Conservation (phyloP, 2,888 invertebrate genomes). For the Amaurobius ferox region DNA sequence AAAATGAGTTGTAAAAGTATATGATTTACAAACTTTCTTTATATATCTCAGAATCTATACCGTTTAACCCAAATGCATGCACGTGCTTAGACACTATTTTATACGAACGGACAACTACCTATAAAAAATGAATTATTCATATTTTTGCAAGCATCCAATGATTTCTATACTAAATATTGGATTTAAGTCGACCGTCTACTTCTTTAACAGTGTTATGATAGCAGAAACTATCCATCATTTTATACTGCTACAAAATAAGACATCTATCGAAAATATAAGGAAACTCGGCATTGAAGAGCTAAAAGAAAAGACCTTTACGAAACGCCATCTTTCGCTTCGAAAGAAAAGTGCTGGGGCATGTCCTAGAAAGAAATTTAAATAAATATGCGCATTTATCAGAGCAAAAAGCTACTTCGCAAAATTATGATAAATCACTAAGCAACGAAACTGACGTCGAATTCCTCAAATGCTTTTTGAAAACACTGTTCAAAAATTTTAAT, state of each 20-base stretch:
- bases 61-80: too few relatives aligned
- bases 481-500: constrained; percentile 50
- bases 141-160: too few relatives aligned
- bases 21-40: too few relatives aligned
- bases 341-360: constrained; percentile 61
- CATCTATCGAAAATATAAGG: constrained; percentile 59
- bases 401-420: constrained; percentile 64
- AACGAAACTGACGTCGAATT: constrained; percentile 61
- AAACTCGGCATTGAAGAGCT: constrained; percentile 36
- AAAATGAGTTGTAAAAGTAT: too few relatives aligned
- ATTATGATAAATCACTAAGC: constrained; percentile 70
- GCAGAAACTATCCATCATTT: constrained; percentile 46
- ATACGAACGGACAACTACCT: too few relatives aligned
- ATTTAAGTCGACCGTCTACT: not conserved
- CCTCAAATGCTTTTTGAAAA: constrained; percentile 62
- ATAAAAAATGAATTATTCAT: too few relatives aligned
- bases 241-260: constrained; percentile 46
- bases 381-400: constrained; percentile 70
- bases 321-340: constrained; percentile 53
- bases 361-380: constrained; percentile 65
- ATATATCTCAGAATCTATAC: too few relatives aligned
- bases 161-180: too few relatives aligned
- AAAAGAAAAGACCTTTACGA: constrained; percentile 31
- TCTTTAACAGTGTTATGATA: constrained; percentile 38
- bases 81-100: too few relatives aligned